Evolutionary conservation across 2,888 invertebrate genomes (phyloP).

Genomic region (Andrena flavipes): DNA sequence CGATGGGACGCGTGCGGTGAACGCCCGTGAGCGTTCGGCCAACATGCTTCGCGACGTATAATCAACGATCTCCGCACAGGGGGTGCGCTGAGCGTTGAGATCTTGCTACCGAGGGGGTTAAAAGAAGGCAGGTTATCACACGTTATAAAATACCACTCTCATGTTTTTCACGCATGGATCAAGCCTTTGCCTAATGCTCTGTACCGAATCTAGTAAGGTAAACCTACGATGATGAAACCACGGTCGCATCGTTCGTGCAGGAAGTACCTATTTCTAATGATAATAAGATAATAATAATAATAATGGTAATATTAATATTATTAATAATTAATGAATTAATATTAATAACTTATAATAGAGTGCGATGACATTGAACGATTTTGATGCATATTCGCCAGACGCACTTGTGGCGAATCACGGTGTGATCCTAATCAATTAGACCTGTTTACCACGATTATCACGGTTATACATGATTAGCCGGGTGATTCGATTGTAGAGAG

Average conservation of each 20-base stretch:
- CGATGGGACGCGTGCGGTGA: background rate
- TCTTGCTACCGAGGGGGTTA: background rate
- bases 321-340: conserved; percentile 42
- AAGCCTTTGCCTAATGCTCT: conserved; percentile 56
- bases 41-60: background rate
- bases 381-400: conserved; percentile 55
- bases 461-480: conserved; percentile 21
- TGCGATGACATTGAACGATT: conserved; percentile 67
- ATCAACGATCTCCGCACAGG: background rate
- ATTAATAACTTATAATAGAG: conserved; percentile 71
- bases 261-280: conserved; percentile 73
- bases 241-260: conserved; percentile 65
- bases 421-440: conserved; percentile 60
- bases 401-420: conserved; percentile 54
- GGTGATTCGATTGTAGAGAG: conserved; percentile 35
- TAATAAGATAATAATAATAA: conserved; percentile 66
- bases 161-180: conserved; percentile 11
- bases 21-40: background rate
- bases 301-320: conserved; percentile 57
- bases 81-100: background rate
- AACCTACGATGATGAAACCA: conserved; percentile 57
- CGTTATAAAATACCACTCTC: background rate
- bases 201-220: conserved; percentile 56
- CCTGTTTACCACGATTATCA: conserved; percentile 28
- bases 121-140: background rate